Evolutionary conservation across 37 sponge, comb jelly and placozoan species (phyloP).

Genomic region (Chondrilla cf. caribensis): DNA sequence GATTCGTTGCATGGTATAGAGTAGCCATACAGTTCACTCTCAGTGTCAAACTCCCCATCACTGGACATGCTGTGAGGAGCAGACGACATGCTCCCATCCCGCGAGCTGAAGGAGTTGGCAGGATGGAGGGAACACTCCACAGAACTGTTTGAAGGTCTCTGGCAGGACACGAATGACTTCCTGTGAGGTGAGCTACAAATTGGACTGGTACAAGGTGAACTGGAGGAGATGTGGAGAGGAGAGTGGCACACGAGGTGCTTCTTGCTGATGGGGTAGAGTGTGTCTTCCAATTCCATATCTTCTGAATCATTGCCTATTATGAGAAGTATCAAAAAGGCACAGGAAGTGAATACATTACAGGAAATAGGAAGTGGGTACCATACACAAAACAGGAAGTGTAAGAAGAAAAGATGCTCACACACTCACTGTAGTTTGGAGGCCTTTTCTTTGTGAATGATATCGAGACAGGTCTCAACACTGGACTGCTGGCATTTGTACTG

Average conservation of each 20-base stretch:
- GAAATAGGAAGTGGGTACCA: no score
- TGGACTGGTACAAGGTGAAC: slow-evolving; percentile 18
- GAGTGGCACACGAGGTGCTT: neutral
- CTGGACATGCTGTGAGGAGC: slow-evolving; percentile 3
- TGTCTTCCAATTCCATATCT: slow-evolving; percentile 8
- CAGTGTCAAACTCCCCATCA: slow-evolving; percentile 2
- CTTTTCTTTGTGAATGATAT: no score
- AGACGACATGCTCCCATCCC: neutral
- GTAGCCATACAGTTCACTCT: neutral
- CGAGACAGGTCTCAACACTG: neutral
- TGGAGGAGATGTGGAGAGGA: neutral
- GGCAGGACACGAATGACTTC: neutral
- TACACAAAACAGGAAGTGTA: no score
- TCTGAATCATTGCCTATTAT: neutral
- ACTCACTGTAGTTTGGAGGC: no score
- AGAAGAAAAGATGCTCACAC: no score
- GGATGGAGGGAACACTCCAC: neutral
- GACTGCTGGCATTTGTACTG: neutral
- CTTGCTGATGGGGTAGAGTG: neutral
- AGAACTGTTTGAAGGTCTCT: neutral
- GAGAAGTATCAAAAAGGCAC: no score
- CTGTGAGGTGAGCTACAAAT: neutral
- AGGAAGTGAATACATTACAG: no score
- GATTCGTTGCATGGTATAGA: neutral
- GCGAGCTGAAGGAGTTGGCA: neutral